Conservation (phyloP, 2,888 invertebrate genomes). For the Hemicrepidius hirtus region DNA sequence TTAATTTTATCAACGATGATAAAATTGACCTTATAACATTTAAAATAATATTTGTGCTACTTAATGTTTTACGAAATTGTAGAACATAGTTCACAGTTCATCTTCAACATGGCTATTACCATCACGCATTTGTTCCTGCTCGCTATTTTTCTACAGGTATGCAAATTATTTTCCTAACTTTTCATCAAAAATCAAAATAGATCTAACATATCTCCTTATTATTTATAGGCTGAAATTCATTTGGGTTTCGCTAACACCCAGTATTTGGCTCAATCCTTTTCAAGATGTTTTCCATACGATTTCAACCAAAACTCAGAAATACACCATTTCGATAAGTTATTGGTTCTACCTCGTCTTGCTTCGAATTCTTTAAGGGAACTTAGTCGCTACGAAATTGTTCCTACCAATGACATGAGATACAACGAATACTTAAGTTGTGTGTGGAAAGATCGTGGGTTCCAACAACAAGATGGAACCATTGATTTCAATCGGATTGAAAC, state of each 20-base stretch:
- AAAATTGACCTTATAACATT: too few relatives aligned
- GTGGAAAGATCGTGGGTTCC: conserved; percentile 41
- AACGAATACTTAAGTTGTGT: conserved; percentile 42
- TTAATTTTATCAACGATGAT: too few relatives aligned
- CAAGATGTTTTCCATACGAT: conserved; percentile 43
- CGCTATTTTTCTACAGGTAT: too few relatives aligned
- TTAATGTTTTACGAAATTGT: too few relatives aligned
- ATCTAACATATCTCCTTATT: too few relatives aligned
- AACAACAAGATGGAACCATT: conserved; percentile 34
- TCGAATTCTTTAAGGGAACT: conserved; percentile 34
- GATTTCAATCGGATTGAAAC: conserved; percentile 35
- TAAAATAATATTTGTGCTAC: too few relatives aligned
- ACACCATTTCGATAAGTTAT: conserved; percentile 30
- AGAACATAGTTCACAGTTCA: too few relatives aligned
- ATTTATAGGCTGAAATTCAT: conserved; percentile 25
- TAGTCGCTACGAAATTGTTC: conserved; percentile 16
- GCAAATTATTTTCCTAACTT: too few relatives aligned
- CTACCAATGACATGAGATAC: conserved; percentile 24
- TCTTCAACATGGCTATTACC: too few relatives aligned
- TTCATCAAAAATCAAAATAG: too few relatives aligned
- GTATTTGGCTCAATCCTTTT: conserved; percentile 36
- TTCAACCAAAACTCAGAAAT: conserved; percentile 36
- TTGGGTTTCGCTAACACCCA: background rate
- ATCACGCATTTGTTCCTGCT: too few relatives aligned
- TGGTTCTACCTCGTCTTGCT: conserved; percentile 39